Evolutionary conservation across 2,797 vertebrate genomes (phyloP), one percentile per base, ranked within the genome.

Genomic region (Pseudomugil tenellus): DNA sequence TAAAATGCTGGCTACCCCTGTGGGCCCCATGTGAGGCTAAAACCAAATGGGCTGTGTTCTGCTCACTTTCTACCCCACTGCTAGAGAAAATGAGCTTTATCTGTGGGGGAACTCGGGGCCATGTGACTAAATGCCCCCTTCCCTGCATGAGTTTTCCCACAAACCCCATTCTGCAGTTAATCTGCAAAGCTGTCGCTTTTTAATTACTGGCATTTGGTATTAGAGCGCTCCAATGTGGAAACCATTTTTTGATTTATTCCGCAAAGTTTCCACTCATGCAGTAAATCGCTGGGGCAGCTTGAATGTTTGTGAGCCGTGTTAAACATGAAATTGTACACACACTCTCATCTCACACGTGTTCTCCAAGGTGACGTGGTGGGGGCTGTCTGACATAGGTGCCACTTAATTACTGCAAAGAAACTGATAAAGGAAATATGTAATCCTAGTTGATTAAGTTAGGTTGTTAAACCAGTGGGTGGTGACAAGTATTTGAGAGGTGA

Each of bases 1-100:
- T 92, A 92, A 94, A 94, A 93, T 83, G 93, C 91, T 91, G 91
- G 92, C 93, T 89, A 93, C 91, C 92, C 91, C 92, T 89, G 88
- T 91, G 91, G 92, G 93, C 92, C 89, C 90, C 88, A 87, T 93
- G 83, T 77, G 53, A 92, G 90, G 90, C 90, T 90, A 81, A 89
- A 94, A 93, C 92, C 88, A 91, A 94, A 90, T 87, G 78, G 92
- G 84, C 89, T 93, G 86, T 83, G 72, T 88, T 92, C 89, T 86
- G 77, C 39, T 61, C 90, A 89, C 86, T 89, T 91, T 94, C 91
- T 93, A 85, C 91, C 92, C 91, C 88, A 91, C 92, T 94, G 95
- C 87, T 93, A 90, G 77, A 89, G 92, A 93, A 94, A 94, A 93
- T 91, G 86, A 93, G 93, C 91, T 94, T 93, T 91, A 94, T 92